Evolutionary conservation across 2,113 vertebrate genomes (phyloP).

Genomic region (Corapipo altera): DNA sequence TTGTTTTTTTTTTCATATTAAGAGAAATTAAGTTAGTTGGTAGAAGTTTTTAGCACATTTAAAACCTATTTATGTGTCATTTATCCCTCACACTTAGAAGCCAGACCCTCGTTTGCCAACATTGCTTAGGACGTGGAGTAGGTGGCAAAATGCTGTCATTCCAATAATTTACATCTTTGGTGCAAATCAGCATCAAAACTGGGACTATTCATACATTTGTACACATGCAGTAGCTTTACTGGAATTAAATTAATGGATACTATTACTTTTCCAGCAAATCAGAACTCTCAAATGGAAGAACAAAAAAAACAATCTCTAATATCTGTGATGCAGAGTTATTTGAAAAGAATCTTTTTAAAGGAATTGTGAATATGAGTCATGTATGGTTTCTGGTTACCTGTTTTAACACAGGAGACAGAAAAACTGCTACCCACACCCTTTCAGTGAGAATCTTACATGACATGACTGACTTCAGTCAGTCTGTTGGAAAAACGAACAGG

Average conservation of each 20-base stretch:
- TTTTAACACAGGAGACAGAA: background rate
- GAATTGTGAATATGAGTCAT: background rate
- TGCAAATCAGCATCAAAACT: background rate
- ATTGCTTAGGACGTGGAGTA: background rate
- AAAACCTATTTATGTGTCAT: fast-evolving
- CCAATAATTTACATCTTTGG: background rate
- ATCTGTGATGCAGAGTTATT: background rate
- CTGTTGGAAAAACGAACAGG: background rate
- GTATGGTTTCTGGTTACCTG: background rate
- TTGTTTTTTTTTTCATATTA: too few relatives aligned
- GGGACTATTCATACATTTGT: background rate
- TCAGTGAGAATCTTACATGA: background rate
- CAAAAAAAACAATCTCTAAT: too few relatives aligned
- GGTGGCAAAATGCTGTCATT: background rate
- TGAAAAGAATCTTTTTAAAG: background rate
- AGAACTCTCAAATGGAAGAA: background rate
- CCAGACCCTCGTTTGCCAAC: background rate
- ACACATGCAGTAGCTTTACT: background rate
- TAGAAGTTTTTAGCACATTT: background rate
- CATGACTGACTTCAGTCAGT: background rate
- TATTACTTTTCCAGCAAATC: background rate
- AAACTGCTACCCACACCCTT: background rate
- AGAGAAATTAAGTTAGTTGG: background rate
- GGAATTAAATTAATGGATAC: background rate
- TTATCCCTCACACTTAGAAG: background rate